Evolutionary conservation across 1,140 invertebrate genomes (phyloP), one percentile per base, ranked within the genome.

Genomic region (Tetragonula clypearis): DNA sequence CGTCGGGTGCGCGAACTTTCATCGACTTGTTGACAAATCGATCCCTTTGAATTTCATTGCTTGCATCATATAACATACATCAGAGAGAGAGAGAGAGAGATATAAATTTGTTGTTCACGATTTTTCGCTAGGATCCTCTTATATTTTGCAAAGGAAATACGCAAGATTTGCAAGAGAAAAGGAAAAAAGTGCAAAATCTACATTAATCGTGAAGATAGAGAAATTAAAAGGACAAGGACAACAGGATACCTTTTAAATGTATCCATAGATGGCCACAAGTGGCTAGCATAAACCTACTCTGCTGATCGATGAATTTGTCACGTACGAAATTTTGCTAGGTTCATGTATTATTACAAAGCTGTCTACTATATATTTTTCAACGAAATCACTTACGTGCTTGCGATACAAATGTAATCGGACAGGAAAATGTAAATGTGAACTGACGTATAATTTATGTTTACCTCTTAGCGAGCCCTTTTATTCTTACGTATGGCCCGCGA

Each of bases 221-320:
- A 84, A 79, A 84, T 84, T 84, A 35, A 85, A 74, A 74, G 79
- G 68, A 65, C 80, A 62, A 84, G 69, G 56, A 79, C 66, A 60
- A 60, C 72, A 86, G 88, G 81, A 89, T 86, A 86, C 88, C 86
- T 86, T 88, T 86, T 73, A 85, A 90, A 87, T 83, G 75, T 85
- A 82, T 89, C 92, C 89, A 88, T 85, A 89, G 88, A 91, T 86
- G 92, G 92, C 92, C 88, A 93, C 92, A 93, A 92, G 92, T 92
- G 93, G 91, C 93, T 85, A 89, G 92, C 91, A 83, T 82, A 87
- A 89, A 88, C 85, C 60, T 71, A 85, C 82, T 86, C 78, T 79
- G 83, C 91, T 92, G 92, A 93, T 93, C 92, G 92, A 93, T 93
- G 88, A 84, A 85, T 90, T 86, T 85, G 78, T 85, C 90, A 86